A percentile compares a stretch with the other conserved stretches of the same genome.
Conservation (phyloP, 2,797 vertebrate species). For the Muscicapa striata region DNA sequence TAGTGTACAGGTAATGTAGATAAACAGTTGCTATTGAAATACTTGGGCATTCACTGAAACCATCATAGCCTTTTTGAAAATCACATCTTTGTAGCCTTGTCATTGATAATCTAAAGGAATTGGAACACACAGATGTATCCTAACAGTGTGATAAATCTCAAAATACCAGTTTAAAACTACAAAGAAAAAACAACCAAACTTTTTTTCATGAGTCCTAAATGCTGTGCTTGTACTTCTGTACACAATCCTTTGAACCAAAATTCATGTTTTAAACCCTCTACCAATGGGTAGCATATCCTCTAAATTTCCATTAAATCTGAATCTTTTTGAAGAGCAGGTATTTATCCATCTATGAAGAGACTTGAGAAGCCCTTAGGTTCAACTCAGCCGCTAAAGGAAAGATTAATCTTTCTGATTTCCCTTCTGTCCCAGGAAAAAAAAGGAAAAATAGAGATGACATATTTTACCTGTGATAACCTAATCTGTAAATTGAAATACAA, state of each 20-base stretch:
- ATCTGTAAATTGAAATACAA: not conserved
- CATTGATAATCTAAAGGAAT: not conserved
- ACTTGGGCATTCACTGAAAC: not conserved
- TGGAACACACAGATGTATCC: not conserved
- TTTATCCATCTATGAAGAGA: not conserved
- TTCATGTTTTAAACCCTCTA: not conserved
- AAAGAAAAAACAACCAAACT: not conserved
- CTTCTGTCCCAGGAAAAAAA: not conserved
- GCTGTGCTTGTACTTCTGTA: not conserved
- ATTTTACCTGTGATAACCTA: not conserved
- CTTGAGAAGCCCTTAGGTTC: not conserved
- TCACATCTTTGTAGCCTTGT: not conserved
- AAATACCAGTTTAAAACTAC: conserved; percentile 11
- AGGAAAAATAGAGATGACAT: not conserved
- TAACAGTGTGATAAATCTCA: conserved; percentile 31
- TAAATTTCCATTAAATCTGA: not conserved
- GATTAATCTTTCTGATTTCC: not conserved
- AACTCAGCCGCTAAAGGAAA: not conserved
- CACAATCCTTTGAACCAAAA: not conserved
- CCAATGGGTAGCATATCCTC: not conserved
- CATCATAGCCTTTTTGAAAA: not conserved
- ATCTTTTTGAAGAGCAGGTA: not conserved
- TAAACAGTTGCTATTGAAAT: not conserved
- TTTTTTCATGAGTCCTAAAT: not conserved
- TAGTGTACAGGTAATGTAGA: not conserved